These are phyloP conservation scores for Schizopygopsis pylzovi DNA, from an alignment of 2,797 vertebrate genomes.

Conservation along the genomic window DNA sequence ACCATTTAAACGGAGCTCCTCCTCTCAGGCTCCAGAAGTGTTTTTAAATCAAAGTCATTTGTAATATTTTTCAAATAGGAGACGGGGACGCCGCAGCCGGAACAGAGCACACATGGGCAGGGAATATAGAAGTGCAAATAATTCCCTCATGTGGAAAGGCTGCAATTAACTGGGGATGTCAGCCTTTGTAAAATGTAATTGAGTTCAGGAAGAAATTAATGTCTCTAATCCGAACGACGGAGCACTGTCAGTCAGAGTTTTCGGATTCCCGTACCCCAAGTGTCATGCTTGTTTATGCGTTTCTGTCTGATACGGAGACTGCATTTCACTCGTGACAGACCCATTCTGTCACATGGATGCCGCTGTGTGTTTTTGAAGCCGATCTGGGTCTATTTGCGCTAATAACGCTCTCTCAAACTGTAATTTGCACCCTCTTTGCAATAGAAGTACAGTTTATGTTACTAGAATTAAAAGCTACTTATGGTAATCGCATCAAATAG, in stretches of 20 bases:
- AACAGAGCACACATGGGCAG: constrained; percentile 79
- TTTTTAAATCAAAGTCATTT: constrained; percentile 72
- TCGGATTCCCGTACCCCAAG: constrained; percentile 73
- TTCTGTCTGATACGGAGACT: constrained; percentile 69
- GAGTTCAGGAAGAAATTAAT: constrained; percentile 82
- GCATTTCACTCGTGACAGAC: constrained; percentile 73
- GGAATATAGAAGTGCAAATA: constrained; percentile 83
- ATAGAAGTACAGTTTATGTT: constrained; percentile 35
- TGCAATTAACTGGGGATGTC: constrained; percentile 86
- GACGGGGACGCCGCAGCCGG: constrained; percentile 74
- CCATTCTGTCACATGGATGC: constrained; percentile 68
- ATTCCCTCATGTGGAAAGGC: constrained; percentile 83
- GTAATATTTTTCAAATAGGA: constrained; percentile 76
- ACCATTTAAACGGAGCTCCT: constrained; percentile 65
- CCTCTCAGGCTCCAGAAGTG: constrained; percentile 59
- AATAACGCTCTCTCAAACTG: constrained; percentile 49
- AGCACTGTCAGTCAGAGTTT: constrained; percentile 80
- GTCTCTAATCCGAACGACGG: constrained; percentile 82
- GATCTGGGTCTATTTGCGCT: constrained; percentile 58
- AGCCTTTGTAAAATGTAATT: constrained; percentile 86
- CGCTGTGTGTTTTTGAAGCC: constrained; percentile 51
- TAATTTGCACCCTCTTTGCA: constrained; percentile 45
- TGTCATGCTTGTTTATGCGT: constrained; percentile 78
- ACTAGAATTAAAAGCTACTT: constrained; percentile 44
- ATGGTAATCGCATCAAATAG: constrained; percentile 8